A percentile compares a stretch with the other conserved stretches of the same genome.
Evolutionary conservation across 2,888 invertebrate genomes (phyloP).

Genomic region (Andrena bucephala): DNA sequence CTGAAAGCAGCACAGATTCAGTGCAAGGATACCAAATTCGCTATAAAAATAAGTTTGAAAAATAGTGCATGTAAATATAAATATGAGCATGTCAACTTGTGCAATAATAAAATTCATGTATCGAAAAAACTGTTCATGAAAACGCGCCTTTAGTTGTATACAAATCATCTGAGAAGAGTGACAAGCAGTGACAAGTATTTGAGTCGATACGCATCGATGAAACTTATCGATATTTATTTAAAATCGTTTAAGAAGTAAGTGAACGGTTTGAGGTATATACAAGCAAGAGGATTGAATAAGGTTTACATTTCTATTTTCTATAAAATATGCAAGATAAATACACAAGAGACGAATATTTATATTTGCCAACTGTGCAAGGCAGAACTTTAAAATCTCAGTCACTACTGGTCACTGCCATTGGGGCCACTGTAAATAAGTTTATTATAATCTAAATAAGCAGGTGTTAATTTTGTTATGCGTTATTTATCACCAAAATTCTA

Average conservation of each 20-base stretch:
- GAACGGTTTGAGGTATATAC: background rate
- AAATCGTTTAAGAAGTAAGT: background rate
- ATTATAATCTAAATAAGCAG: background rate
- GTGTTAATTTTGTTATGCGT: background rate
- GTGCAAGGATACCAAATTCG: no score
- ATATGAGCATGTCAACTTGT: background rate
- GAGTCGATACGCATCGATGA: background rate
- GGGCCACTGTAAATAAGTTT: background rate
- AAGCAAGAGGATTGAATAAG: background rate
- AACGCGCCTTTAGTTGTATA: background rate
- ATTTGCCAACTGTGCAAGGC: slow-evolving; percentile 5
- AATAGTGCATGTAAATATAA: no score
- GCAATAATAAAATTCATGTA: background rate
- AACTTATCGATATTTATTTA: background rate
- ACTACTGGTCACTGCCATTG: background rate
- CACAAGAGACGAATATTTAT: background rate
- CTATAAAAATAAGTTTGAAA: no score
- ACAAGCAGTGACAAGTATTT: no score
- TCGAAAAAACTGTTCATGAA: background rate
- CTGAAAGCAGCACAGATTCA: no score
- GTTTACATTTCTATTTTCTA: background rate
- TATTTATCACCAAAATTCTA: background rate
- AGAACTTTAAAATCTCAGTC: background rate
- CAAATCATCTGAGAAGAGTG: background rate
- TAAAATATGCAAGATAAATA: background rate